Evolutionary conservation across 1,140 invertebrate genomes (phyloP).

Genomic region (Heterodera schachtii): DNA sequence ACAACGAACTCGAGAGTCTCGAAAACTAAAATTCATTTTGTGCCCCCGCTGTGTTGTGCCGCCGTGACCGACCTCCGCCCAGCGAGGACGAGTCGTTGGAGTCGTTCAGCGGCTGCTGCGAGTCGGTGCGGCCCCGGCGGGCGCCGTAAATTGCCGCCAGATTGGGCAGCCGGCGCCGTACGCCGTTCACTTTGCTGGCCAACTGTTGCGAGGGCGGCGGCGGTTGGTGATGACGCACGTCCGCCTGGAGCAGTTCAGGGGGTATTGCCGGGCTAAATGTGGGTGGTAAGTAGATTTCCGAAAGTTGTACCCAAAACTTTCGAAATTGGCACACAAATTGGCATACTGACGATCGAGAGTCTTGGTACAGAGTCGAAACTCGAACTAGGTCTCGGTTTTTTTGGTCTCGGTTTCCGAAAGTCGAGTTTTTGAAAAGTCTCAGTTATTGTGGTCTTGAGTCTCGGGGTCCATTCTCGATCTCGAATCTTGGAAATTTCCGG

Average conservation of each 20-base stretch:
- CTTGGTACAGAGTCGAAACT: too few species aligned
- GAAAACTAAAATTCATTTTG: too few species aligned
- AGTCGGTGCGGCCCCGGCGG: slow-evolving; percentile 44
- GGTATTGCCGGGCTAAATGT: slow-evolving; percentile 18
- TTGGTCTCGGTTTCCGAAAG: too few species aligned
- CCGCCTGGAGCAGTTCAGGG: neutral
- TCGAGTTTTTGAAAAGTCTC: neutral
- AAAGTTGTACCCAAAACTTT: neutral
- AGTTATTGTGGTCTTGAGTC: neutral
- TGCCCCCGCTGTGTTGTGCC: too few species aligned
- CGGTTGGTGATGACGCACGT: neutral
- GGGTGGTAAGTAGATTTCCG: neutral
- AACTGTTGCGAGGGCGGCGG: neutral
- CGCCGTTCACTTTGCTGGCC: slow-evolving; percentile 30
- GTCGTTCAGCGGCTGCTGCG: slow-evolving; percentile 52
- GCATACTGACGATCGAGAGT: too few species aligned
- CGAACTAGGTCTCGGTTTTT: too few species aligned
- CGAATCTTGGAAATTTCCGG: neutral
- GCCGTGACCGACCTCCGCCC: slow-evolving; percentile 17
- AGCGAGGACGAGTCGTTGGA: slow-evolving; percentile 51
- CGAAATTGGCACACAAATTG: too few species aligned
- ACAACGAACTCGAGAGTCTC: too few species aligned
- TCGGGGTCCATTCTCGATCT: neutral
- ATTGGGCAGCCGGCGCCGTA: slow-evolving; percentile 45
- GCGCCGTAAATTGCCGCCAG: slow-evolving; percentile 48